A percentile compares a stretch with the other conserved stretches of the same genome.
phyloP scores from a whole-genome alignment of 2,888 invertebrate genomes.

The Eretmocerus hayati region DNA sequence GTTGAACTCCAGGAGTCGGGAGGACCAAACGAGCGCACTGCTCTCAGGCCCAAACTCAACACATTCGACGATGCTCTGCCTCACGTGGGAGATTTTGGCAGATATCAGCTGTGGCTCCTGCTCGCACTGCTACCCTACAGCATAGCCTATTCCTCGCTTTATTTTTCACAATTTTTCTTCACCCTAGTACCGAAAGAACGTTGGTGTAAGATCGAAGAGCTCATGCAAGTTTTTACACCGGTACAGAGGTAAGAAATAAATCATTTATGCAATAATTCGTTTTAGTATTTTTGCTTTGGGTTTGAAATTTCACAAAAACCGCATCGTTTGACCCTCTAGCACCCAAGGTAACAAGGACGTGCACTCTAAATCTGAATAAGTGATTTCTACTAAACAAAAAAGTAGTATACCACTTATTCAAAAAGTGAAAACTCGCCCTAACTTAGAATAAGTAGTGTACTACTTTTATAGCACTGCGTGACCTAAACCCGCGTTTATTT shows the following conservation, averaged over 20 bases:
- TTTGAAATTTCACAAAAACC: too few relatives aligned
- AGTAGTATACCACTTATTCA: too few relatives aligned
- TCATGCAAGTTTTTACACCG: constrained; percentile 38
- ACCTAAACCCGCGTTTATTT: too few relatives aligned
- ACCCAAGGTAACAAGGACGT: too few relatives aligned
- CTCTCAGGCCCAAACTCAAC: constrained; percentile 33
- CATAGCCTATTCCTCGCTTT: constrained; percentile 47
- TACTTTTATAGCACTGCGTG: too few relatives aligned
- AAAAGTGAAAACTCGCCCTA: too few relatives aligned
- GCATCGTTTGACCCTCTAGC: too few relatives aligned
- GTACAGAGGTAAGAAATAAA: constrained; percentile 46
- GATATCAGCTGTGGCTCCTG: constrained; percentile 48
- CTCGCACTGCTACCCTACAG: constrained; percentile 48
- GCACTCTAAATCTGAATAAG: too few relatives aligned
- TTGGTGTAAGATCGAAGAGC: constrained; percentile 47
- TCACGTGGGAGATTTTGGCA: constrained; percentile 49
- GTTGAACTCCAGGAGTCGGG: constrained; percentile 13
- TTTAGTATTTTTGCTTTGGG: too few relatives aligned
- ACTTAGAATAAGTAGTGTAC: too few relatives aligned
- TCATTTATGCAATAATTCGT: too few relatives aligned
- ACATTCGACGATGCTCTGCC: constrained; percentile 49
- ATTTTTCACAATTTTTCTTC: constrained; percentile 51
- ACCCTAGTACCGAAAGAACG: constrained; percentile 47
- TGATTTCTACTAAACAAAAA: too few relatives aligned
- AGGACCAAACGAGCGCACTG: constrained; percentile 32